Evolutionary conservation across 2,888 invertebrate species (phyloP).

Genomic region (Panopea generosa): DNA sequence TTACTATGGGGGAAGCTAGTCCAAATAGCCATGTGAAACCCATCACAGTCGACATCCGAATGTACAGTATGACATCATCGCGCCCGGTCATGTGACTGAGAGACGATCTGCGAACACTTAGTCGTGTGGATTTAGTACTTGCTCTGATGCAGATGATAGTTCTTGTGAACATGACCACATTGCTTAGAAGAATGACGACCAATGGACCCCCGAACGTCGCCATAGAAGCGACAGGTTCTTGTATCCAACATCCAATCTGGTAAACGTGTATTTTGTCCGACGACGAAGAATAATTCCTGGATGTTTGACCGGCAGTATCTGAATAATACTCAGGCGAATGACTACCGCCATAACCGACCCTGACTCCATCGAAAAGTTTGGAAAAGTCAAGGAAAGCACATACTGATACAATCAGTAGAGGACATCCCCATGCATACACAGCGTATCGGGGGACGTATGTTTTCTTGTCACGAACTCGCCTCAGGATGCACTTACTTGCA

Average conservation of each 20-base stretch:
- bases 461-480: conserved; percentile 66
- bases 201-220: conserved; percentile 78
- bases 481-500: conserved; percentile 84
- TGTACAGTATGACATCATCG: conserved; percentile 79
- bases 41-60: conserved; percentile 82
- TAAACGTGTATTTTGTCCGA: conserved; percentile 20
- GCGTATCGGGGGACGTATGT: conserved; percentile 84
- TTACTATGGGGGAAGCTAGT: conserved; percentile 76
- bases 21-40: conserved; percentile 83
- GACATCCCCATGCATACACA: conserved; percentile 89
- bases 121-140: conserved; percentile 65
- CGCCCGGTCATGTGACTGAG: conserved; percentile 68
- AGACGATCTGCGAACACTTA: conserved; percentile 66
- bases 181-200: conserved; percentile 72
- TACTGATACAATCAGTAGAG: conserved; percentile 86
- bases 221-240: conserved; percentile 75
- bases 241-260: conserved; percentile 79
- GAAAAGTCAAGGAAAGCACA: conserved; percentile 80
- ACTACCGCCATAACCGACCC: conserved; percentile 73
- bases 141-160: conserved; percentile 77
- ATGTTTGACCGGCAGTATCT: neutral
- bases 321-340: neutral
- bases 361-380: conserved; percentile 55
- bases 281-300: neutral
- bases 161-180: conserved; percentile 73